A percentile compares a stretch with the other conserved stretches of the same genome.
phyloP scores from a whole-genome alignment of 2,113 vertebrate genomes.

The Dinomys branickii region DNA sequence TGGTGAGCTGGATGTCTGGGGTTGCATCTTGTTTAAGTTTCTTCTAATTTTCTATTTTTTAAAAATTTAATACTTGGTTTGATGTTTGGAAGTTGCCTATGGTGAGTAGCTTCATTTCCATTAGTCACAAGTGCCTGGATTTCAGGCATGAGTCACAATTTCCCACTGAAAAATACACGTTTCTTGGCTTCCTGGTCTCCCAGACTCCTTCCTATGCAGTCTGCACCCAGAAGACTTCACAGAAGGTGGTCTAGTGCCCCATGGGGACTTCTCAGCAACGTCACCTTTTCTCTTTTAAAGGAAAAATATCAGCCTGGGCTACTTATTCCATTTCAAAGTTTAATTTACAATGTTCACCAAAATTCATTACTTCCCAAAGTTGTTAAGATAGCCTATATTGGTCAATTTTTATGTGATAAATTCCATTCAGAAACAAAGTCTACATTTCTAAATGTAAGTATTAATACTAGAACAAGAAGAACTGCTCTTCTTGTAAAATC shows the following conservation, averaged over 20 bases:
- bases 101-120: not conserved
- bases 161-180: not conserved
- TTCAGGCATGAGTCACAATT: not conserved
- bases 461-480: not conserved
- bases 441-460: conserved; percentile 2
- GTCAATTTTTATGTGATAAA: conserved; percentile 15
- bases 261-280: not conserved
- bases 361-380: conserved; percentile 21
- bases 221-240: not conserved
- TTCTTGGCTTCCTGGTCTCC: not conserved
- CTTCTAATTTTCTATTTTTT: not conserved
- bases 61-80: not conserved
- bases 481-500: not conserved
- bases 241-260: no score
- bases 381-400: not conserved
- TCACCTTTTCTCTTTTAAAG: conserved; percentile 4
- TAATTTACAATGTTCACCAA: not conserved
- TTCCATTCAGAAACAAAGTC: not conserved
- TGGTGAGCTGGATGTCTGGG: not conserved
- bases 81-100: not conserved
- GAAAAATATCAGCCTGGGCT: not conserved
- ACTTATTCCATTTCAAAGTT: conserved; percentile 31
- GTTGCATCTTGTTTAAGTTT: not conserved
- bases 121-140: not conserved
- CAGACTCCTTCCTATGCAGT: not conserved